Conservation (phyloP, 2,113 vertebrate species). For the Salvelinus sp. region DNA sequence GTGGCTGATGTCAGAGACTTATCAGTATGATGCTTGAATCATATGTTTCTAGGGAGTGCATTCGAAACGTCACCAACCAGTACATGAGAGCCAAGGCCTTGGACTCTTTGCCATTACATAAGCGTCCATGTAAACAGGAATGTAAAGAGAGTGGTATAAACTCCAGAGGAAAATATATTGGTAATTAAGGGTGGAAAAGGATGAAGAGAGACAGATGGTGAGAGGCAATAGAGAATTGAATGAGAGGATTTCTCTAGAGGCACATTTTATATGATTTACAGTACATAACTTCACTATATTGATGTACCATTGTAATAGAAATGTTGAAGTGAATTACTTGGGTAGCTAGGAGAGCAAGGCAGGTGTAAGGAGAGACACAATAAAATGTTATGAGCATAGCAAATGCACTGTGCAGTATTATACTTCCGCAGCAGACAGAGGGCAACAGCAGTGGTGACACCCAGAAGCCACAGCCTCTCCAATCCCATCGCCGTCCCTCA, state of each 20-base stretch:
- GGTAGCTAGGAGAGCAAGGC: too few relatives aligned
- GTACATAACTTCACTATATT: background rate
- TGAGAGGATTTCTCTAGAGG: background rate
- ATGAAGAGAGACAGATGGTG: background rate
- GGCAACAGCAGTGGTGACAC: slow-evolving; percentile 63
- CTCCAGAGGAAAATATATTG: background rate
- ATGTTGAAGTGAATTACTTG: background rate
- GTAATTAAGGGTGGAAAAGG: background rate
- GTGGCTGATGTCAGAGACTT: slow-evolving; percentile 34
- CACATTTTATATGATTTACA: too few relatives aligned
- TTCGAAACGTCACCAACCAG: background rate
- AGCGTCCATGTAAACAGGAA: background rate
- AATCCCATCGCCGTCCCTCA: slow-evolving; percentile 77
- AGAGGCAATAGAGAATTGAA: background rate
- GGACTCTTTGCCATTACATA: background rate
- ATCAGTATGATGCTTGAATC: background rate
- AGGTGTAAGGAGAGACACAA: too few relatives aligned
- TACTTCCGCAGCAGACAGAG: slow-evolving; percentile 74
- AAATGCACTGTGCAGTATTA: slow-evolving; percentile 26
- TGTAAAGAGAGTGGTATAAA: background rate
- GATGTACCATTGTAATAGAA: background rate
- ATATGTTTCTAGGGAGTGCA: background rate
- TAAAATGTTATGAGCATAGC: background rate
- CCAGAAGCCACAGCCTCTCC: slow-evolving; percentile 72
- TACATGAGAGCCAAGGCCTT: background rate